Evolutionary conservation across 2,888 invertebrate genomes (phyloP).

Genomic region (Melieria picta): DNA sequence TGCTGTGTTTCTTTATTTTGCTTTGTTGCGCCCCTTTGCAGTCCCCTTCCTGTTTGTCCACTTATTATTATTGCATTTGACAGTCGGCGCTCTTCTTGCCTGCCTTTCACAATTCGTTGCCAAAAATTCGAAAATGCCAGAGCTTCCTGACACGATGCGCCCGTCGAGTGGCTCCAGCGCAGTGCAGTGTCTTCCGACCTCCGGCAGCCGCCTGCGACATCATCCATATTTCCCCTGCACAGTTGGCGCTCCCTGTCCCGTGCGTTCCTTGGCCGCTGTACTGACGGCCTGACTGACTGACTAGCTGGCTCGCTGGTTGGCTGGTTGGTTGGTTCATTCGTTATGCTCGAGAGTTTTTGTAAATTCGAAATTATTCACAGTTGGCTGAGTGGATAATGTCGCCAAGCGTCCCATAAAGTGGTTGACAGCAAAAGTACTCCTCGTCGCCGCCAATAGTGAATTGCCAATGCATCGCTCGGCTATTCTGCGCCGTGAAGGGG

Average conservation of each 20-base stretch:
- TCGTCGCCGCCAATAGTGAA: conserved; percentile 31
- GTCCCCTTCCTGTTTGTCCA: neutral
- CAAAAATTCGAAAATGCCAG: too few relatives aligned
- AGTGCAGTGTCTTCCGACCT: too few relatives aligned
- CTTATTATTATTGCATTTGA: conserved; percentile 12
- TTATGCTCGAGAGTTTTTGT: conserved; percentile 35
- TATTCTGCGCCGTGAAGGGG: conserved; percentile 19
- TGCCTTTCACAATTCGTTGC: conserved; percentile 1
- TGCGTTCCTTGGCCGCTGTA: too few relatives aligned
- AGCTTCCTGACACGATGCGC: too few relatives aligned
- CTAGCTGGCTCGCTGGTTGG: neutral
- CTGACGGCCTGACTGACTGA: too few relatives aligned
- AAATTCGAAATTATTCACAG: conserved; percentile 43
- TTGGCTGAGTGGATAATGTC: conserved; percentile 42
- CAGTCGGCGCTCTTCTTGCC: neutral
- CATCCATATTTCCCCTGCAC: too few relatives aligned
- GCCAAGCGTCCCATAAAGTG: conserved; percentile 30
- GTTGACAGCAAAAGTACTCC: conserved; percentile 30
- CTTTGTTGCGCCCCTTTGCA: neutral
- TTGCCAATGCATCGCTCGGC: conserved; percentile 21
- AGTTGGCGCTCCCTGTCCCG: too few relatives aligned
- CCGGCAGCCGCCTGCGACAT: too few relatives aligned
- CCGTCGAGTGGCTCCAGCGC: too few relatives aligned
- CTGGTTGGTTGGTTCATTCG: conserved; percentile 5
- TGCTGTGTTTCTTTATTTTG: neutral